Evolutionary conservation across 1,140 invertebrate species (phyloP), one percentile per base, ranked within the genome.

Genomic region (Drosophila obscura): DNA sequence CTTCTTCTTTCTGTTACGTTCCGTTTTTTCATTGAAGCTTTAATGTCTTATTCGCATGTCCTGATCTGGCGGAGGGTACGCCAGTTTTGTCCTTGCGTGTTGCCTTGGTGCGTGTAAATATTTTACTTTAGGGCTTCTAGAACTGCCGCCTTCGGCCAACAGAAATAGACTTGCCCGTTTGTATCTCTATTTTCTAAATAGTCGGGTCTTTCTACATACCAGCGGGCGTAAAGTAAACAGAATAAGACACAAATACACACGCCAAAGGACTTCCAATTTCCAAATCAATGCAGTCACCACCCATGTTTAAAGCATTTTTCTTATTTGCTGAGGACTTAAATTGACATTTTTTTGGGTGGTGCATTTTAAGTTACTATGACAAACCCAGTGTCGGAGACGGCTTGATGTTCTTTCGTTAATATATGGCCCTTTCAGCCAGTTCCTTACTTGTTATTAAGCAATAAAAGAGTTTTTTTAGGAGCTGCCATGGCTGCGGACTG

Each of bases 151-250:
- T 28, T 41, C n/a, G 43, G 63, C 84, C 87, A 87, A 87, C 2
- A 19, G 19, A 19, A 1, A 24, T 87, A 82, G 83, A 87, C 82
- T 82, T 68, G 77, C 56, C 79, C 75, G 63, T 87, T 82, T 83
- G 78, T 87, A 83, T 87, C 82, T 87, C 79, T 88, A 87, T 88
- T 87, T 87, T 87, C 60, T 69, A 88, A 87, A 88, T 82, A 88
- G 82, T 87, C 88, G 75, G 57, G 48, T 45, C 15, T 45, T 52
- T 56, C 55, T 16, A 28, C 28, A 28, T 8, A 28, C 51, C 4
- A 11, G 24, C 19, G 45, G n/a, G 55, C 68, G 39, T 60, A 71
- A 48, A 39, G 64, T 53, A 74, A 56, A 73, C 72, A 65, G 56
- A 62, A 61, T 35, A 45, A 31, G 31, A 53, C 48, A 65, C 52